These are phyloP conservation scores for Micrasema longulum DNA, from an alignment of 1,140 invertebrate species.

Conservation along the genomic window DNA sequence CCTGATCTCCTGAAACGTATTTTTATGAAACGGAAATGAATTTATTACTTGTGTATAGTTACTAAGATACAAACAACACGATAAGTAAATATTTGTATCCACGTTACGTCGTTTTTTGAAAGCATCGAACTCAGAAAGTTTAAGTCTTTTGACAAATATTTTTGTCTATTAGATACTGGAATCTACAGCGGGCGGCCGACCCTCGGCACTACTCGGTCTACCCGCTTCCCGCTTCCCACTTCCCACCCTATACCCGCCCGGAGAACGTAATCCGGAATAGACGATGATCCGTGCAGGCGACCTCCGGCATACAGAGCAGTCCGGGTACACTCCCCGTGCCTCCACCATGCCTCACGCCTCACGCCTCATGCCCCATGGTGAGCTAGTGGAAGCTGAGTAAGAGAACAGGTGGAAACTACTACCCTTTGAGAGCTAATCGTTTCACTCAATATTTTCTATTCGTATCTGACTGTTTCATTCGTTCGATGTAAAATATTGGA, in stretches of 20 bases:
- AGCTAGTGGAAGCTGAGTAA: slow-evolving; percentile 1
- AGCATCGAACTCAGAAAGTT: neutral
- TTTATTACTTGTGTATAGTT: no score
- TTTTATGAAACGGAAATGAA: no score
- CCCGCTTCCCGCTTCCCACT: no score
- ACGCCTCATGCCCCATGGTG: neutral
- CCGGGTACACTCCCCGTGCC: neutral
- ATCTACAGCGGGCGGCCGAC: neutral
- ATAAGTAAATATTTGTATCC: neutral
- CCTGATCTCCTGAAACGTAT: no score
- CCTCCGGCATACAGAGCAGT: slow-evolving; percentile 13
- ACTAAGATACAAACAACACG: no score
- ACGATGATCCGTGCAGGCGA: slow-evolving; percentile 18
- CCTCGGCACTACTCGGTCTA: neutral
- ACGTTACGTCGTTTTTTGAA: neutral
- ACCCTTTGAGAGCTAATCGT: neutral
- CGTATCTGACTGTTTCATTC: neutral
- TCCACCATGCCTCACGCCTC: neutral
- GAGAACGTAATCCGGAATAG: slow-evolving; percentile 31
- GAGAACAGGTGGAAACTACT: neutral
- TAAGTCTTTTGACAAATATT: neutral
- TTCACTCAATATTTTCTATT: neutral
- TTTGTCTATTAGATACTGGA: neutral
- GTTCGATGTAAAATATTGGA: neutral
- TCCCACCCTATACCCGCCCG: no score